These are phyloP conservation scores for Drosophila imparisetae DNA, from an alignment of 2,888 invertebrate genomes.

Conservation along the genomic window DNA sequence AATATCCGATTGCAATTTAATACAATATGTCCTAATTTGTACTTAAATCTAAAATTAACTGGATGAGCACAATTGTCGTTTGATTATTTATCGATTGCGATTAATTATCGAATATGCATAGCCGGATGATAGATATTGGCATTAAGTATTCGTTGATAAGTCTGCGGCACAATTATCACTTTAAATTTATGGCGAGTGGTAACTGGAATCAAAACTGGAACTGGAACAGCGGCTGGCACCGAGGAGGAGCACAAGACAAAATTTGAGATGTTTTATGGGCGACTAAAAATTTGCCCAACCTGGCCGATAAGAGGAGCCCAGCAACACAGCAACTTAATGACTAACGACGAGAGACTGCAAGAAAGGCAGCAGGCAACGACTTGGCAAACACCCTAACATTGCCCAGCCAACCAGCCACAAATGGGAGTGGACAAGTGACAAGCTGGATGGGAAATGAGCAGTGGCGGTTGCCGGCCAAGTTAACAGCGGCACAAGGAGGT, in stretches of 20 bases:
- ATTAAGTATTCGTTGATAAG: conserved; percentile 1
- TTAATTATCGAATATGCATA: conserved; percentile 13
- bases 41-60: not conserved
- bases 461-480: not conserved
- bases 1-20: not conserved
- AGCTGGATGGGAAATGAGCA: not conserved
- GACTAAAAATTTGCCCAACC: conserved; percentile 38
- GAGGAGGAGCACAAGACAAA: conserved; percentile 16
- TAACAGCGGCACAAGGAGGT: conserved; percentile 47
- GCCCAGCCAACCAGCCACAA: not conserved
- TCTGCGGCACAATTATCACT: conserved; percentile 10
- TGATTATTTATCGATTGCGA: conserved; percentile 14
- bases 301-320: conserved; percentile 54
- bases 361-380: conserved; percentile 8
- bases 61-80: not conserved
- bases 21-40: not conserved
- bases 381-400: conserved; percentile 20
- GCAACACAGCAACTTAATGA: conserved; percentile 53
- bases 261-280: conserved; percentile 59
- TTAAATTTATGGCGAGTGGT: conserved; percentile 41
- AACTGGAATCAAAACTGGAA: conserved; percentile 15
- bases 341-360: conserved; percentile 38
- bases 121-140: not conserved
- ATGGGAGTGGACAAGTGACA: not conserved
- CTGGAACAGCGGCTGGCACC: conserved; percentile 14